Percentiles rank a stretch among this genome's conserved stretches.
These are phyloP conservation scores for Micropoecilia bifurca DNA, from an alignment of 2,797 vertebrate species.

Conservation along the genomic window DNA sequence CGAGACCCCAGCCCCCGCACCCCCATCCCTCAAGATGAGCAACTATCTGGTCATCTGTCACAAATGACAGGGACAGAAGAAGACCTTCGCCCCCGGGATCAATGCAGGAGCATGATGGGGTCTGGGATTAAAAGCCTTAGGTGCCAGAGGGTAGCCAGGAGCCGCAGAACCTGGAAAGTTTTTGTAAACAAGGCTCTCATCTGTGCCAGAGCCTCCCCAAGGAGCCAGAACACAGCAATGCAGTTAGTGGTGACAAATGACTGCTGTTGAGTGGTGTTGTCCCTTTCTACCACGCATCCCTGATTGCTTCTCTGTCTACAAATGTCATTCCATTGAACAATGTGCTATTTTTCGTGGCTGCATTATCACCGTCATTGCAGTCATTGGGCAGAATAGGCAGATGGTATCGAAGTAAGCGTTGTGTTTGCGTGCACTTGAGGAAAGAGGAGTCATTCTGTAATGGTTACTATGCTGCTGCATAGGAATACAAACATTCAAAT, in stretches of 20 bases:
- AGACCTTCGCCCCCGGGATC: constrained; percentile 16
- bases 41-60: constrained; percentile 58
- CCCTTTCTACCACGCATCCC: constrained; percentile 45
- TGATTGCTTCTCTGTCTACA: constrained; percentile 45
- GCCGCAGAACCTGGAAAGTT: constrained; percentile 46
- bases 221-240: constrained; percentile 48
- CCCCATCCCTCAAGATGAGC: constrained; percentile 12
- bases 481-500: constrained; percentile 66
- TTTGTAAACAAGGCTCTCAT: constrained; percentile 67
- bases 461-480: constrained; percentile 49
- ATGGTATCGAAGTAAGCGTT: constrained; percentile 45
- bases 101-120: constrained; percentile 28
- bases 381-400: constrained; percentile 67
- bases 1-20: constrained; percentile 7
- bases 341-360: constrained; percentile 59
- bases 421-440: constrained; percentile 27
- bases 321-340: constrained; percentile 74
- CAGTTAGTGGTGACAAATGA: constrained; percentile 75
- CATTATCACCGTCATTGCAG: constrained; percentile 51
- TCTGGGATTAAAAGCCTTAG: constrained; percentile 47
- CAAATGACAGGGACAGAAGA: constrained; percentile 40
- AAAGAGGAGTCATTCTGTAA: constrained; percentile 58
- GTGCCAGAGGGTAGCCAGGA: constrained; percentile 44
- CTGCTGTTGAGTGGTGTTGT: constrained; percentile 58
- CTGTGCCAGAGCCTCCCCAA: constrained; percentile 52